Evolutionary conservation across 2,113 vertebrate genomes (phyloP), one percentile per base, ranked within the genome.

Genomic region (Cyphomyrus plagiostoma): DNA sequence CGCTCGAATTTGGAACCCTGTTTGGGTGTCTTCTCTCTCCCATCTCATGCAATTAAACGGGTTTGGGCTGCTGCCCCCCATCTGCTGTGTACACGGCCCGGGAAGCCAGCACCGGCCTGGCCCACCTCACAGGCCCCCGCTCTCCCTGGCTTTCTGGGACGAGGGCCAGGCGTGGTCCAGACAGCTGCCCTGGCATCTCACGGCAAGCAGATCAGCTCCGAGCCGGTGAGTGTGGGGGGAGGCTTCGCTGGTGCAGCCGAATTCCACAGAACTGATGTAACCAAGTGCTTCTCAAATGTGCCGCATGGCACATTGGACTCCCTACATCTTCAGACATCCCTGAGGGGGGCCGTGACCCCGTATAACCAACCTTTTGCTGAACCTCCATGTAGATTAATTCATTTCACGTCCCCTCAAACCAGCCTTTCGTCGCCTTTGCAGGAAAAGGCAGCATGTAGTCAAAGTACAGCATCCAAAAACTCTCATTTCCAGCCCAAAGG

Each of bases 111-210:
- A 21, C 8, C n/a, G 2, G n/a, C n/a, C 62, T 10, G 62, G n/a
- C 62, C 62, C 82, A 48, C 42, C 82, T 45, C 39, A 21, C 9
- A 48, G 42, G 35, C 45, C 82, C 82, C 82, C 82, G 39, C 39
- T 84, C 19, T 86, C 23, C 85, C 85, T 52, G 80, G 92, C 93
- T 94, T 95, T 94, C 94, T 95, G 94, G 94, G 91, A 94, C 90
- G 92, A 94, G 94, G 95, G 94, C 94, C 93, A 93, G 91, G 90
- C 92, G 90, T 91, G 91, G 88, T 89, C 88, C 90, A 91, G 94
- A 94, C 94, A 95, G 94, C 94, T 95, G 95, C 93, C 93, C 92
- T 91, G 82, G 82, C 82, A 91, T 92, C 91, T 90, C 90, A 84
- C 19, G 82, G 82, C 82, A 48, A 84, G 19, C 82, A 84, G 45